Base-by-base conservation (phyloP, 2,888 invertebrate species). In the Epirrhoe alternata region DNA sequence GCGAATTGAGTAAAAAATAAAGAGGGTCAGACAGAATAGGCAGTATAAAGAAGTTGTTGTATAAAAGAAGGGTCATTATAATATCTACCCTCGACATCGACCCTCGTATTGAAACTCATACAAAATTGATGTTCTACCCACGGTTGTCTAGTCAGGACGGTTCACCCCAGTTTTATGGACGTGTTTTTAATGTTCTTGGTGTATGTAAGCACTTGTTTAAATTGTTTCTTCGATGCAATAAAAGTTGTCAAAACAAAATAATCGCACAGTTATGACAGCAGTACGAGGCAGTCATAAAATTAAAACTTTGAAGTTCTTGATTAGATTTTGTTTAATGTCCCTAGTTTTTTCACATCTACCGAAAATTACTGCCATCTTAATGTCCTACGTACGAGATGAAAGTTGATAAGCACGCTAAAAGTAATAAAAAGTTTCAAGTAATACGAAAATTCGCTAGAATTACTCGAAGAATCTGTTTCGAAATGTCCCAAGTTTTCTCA, bases 31-130 rank as follows among this genome's bases (percentile, higher is more conserved):
- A 77, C 54, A 16, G 55, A 51, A 77, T 75, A 73, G 76, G 76
- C 74, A 80, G 78, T 80, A 76, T 81, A 84, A 85, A 80, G 82
- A 81, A 60, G 60, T 67, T 62, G 78, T 81, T 77, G 74, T 84
- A 83, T 77, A 81, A 82, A 79, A 68, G 70, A 68, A 77, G 74
- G 75, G 81, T 84, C 82, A 83, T 88, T 88, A 85, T 79, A 84
- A 85, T 81, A 82, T 80, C 76, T 73, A 81, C 82, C 83, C 80
- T 79, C 81, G 73, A 67, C 72, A 73, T 72, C 77, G 64, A 76
- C 78, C 83, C 81, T 75, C 72, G 75, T 80, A 81, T 81, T 79
- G 80, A 80, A 79, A 78, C 77, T 80, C 78, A 74, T 77, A 75
- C 77, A 80, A 74, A 78, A 85, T 86, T 84, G 80, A 85, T 84